Conservation (phyloP, 2,888 invertebrate species). For the Pandemis corylana region DNA sequence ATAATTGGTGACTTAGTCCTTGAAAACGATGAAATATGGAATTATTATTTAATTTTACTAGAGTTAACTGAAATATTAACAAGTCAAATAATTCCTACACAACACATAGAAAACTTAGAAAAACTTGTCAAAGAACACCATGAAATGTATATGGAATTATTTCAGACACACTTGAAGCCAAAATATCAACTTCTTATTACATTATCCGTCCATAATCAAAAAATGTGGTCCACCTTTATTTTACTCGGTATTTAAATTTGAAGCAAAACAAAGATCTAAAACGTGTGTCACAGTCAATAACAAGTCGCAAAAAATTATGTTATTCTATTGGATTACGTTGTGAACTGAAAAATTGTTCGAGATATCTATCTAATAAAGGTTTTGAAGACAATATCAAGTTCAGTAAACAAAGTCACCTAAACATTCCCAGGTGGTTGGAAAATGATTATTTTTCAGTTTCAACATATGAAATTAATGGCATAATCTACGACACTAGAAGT, state of each 20-base stretch:
- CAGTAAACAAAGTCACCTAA: too few relatives aligned
- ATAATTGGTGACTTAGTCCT: constrained; percentile 49
- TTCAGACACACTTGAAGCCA: constrained; percentile 33
- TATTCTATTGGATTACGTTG: constrained; percentile 4
- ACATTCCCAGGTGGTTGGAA: too few relatives aligned
- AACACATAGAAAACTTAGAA: too few relatives aligned
- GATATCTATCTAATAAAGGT: too few relatives aligned
- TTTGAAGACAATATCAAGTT: too few relatives aligned
- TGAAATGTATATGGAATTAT: constrained; percentile 32
- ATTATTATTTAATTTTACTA: constrained; percentile 45
- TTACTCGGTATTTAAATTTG: constrained; percentile 44
- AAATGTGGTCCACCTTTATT: constrained; percentile 42
- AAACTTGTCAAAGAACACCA: constrained; percentile 33
- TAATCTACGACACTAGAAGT: too few relatives aligned
- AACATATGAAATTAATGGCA: too few relatives aligned
- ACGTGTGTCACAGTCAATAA: constrained; percentile 23
- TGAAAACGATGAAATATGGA: constrained; percentile 42
- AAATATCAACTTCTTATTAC: constrained; percentile 45
- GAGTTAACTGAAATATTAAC: constrained; percentile 46
- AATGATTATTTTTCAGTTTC: too few relatives aligned
- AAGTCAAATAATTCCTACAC: too few relatives aligned
- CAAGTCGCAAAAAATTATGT: too few relatives aligned
- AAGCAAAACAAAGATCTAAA: constrained; percentile 46
- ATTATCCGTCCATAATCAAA: constrained; percentile 45
- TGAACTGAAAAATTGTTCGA: constrained; percentile 4